Base-by-base conservation (phyloP, 1,140 invertebrate species). In the Trissolcus basalis region DNA sequence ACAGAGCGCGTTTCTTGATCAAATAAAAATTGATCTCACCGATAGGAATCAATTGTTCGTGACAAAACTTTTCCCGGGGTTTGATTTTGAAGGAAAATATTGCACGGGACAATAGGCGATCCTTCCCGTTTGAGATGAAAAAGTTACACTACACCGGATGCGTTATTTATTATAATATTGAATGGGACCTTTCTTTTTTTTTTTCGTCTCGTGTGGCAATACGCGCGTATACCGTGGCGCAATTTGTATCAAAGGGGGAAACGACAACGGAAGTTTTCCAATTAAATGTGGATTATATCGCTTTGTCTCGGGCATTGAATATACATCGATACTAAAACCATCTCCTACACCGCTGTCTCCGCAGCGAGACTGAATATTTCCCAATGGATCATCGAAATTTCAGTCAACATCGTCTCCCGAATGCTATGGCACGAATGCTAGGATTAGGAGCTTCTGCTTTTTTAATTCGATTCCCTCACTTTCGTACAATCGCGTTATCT, bases 251-350 rank as follows among this genome's bases (percentile, higher is more conserved):
- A 56, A 63, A 72, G 69, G 77, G 19, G 59, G 72, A 79, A 19
- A 79, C 72, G 70, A 70, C 68, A 64, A 64, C 71, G 77, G 80
- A 87, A 87, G 85, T 87, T 87, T 87, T 87, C 85, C 85, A 87
- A 87, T 87, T 87, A 87, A 87, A 87, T 79, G 78, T 81, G 85
- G 85, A 87, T 87, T 87, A 87, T 86, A 81, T 85, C 85, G 85
- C 84, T 85, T 85, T 86, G 85, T 86, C 83, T 83, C 81, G 80
- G 19, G 81, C 85, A 87, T 86, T 86, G 85, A 87, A 87, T 86
- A 87, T 86, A 87, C 80, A 85, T 85, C 84, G 85, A 87, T 85
- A 81, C 77, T 69, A 63, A 63, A 68, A 73, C 75, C 77, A 69
- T 68, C 65, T 73, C 65, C 69, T 73, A 54, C 59, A 70, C 56